phyloP scores from a whole-genome alignment of 2,113 vertebrate species.

The Phylloscopus trochiloides region DNA sequence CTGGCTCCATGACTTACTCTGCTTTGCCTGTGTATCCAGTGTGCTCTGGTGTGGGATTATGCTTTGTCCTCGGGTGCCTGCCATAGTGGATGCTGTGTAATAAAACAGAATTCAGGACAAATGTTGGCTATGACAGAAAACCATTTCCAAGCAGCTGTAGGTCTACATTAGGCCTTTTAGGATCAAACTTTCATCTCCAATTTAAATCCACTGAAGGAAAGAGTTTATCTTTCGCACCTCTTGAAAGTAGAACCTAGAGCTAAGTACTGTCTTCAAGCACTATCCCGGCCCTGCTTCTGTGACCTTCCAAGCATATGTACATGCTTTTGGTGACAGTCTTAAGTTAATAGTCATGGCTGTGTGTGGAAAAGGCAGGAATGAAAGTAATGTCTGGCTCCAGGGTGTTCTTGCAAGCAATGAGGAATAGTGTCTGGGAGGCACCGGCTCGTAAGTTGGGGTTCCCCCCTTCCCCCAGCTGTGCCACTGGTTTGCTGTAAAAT shows the following conservation, averaged over 20 bases:
- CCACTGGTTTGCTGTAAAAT: neutral
- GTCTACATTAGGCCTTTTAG: neutral
- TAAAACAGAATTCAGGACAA: neutral
- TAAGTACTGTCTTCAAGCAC: neutral
- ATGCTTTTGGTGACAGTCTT: neutral
- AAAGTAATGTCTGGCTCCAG: neutral
- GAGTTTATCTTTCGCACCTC: neutral
- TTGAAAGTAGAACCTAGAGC: neutral
- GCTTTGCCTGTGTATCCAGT: neutral
- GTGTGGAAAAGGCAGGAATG: neutral
- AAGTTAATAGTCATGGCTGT: neutral
- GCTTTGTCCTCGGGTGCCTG: neutral
- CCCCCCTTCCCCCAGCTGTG: neutral
- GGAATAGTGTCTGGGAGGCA: neutral
- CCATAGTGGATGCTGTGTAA: neutral
- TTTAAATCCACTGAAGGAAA: neutral
- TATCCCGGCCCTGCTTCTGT: neutral
- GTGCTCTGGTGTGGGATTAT: neutral
- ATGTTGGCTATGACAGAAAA: neutral
- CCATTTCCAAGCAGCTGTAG: neutral
- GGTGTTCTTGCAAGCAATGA: neutral
- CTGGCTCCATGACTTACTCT: neutral
- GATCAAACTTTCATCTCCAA: neutral
- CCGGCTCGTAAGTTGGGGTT: accelerated
- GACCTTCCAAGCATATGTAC: neutral